phyloP scores from a whole-genome alignment of 2,888 invertebrate species.

The Dysmachus trigonus region DNA sequence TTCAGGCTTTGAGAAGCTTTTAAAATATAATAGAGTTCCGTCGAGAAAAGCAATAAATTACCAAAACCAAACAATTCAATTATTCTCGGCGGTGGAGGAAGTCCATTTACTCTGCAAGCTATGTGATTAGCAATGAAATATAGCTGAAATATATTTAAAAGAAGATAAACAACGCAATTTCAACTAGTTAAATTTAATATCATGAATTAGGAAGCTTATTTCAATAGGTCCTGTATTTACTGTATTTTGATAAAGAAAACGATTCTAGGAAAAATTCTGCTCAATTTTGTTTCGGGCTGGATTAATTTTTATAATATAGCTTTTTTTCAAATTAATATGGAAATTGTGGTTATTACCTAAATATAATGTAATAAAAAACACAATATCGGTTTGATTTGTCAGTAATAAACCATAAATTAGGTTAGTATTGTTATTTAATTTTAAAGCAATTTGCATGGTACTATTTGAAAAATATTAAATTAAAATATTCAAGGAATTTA shows the following conservation, averaged over 20 bases:
- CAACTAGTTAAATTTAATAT: no score
- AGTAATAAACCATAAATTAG: not conserved
- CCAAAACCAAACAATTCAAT: conserved; percentile 44
- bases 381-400: not conserved
- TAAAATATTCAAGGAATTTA: not conserved
- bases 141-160: not conserved
- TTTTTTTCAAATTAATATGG: not conserved
- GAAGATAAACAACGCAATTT: not conserved
- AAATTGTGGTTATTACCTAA: not conserved
- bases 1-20: conserved; percentile 35
- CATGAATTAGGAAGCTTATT: not conserved
- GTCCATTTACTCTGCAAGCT: not conserved
- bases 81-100: not conserved
- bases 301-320: not conserved
- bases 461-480: not conserved
- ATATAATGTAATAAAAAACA: not conserved
- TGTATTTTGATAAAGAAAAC: not conserved
- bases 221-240: not conserved
- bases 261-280: not conserved
- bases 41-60: conserved; percentile 32
- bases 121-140: conserved; percentile 17
- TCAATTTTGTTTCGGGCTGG: not conserved
- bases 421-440: not conserved
- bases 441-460: not conserved
- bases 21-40: conserved; percentile 42